Evolutionary conservation across 2,113 vertebrate species (phyloP).

Genomic region (Apodemus sylvaticus): DNA sequence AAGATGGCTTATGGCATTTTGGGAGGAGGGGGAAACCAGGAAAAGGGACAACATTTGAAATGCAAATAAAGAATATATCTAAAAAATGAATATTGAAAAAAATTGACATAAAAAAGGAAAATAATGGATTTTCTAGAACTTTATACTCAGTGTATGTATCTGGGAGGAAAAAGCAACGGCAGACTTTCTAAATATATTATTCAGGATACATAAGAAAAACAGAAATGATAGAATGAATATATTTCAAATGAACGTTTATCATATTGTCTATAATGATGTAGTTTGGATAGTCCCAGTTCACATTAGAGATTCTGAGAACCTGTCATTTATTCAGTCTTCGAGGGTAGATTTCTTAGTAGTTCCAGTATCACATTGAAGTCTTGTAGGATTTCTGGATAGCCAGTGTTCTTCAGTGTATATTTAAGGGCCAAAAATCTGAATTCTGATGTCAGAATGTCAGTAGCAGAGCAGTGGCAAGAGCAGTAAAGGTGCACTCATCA

Average conservation of each 20-base stretch:
- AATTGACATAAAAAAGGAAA: background rate
- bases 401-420: background rate
- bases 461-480: background rate
- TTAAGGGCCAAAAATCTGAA: background rate
- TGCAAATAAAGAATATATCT: too few relatives aligned
- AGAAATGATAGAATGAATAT: background rate
- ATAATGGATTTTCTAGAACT: background rate
- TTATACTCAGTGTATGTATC: background rate
- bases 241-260: background rate
- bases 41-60: too few relatives aligned
- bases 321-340: background rate
- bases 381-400: too few relatives aligned
- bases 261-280: background rate
- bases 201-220: background rate
- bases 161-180: background rate
- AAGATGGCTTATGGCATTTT: too few relatives aligned
- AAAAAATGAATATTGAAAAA: too few relatives aligned
- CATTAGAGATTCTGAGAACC: background rate
- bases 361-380: background rate
- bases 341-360: background rate
- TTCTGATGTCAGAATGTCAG: background rate
- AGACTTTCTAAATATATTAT: background rate
- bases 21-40: too few relatives aligned
- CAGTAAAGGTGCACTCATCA: background rate
- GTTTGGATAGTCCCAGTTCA: background rate